phyloP scores from a whole-genome alignment of 1,140 invertebrate genomes.

The Anoplophora glabripennis region DNA sequence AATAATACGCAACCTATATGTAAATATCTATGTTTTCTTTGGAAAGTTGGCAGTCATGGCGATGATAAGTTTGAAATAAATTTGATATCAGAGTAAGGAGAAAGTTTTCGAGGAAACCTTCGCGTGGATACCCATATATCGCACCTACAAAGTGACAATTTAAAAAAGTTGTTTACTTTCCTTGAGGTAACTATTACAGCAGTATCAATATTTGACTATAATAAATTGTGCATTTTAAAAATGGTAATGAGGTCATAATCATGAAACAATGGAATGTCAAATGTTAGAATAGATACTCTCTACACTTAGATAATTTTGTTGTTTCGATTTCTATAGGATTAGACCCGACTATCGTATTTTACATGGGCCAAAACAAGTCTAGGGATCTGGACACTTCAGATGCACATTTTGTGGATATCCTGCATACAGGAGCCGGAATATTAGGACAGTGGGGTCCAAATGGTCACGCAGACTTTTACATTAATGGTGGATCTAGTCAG shows the following conservation, averaged over 20 bases:
- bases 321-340: slow-evolving; percentile 56
- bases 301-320: too few relatives aligned
- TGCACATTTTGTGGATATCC: slow-evolving; percentile 82
- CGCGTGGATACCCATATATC: too few relatives aligned
- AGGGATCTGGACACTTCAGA: slow-evolving; percentile 80
- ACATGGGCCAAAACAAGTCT: slow-evolving; percentile 74
- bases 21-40: not conserved
- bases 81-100: too few relatives aligned
- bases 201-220: not conserved
- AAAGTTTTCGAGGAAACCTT: too few relatives aligned
- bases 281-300: too few relatives aligned
- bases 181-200: not conserved
- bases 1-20: not conserved
- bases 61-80: too few relatives aligned
- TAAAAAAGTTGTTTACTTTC: too few relatives aligned
- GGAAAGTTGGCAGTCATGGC: not conserved
- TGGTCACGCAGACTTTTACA: slow-evolving; percentile 87
- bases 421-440: slow-evolving; percentile 85
- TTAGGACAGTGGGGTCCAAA: slow-evolving; percentile 81
- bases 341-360: slow-evolving; percentile 80
- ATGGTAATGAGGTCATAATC: too few relatives aligned
- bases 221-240: too few relatives aligned
- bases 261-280: too few relatives aligned
- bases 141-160: too few relatives aligned
- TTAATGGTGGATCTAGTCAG: slow-evolving; percentile 84